These are phyloP conservation scores for Bellardia pandia DNA, from an alignment of 2,888 invertebrate species.

Conservation along the genomic window DNA sequence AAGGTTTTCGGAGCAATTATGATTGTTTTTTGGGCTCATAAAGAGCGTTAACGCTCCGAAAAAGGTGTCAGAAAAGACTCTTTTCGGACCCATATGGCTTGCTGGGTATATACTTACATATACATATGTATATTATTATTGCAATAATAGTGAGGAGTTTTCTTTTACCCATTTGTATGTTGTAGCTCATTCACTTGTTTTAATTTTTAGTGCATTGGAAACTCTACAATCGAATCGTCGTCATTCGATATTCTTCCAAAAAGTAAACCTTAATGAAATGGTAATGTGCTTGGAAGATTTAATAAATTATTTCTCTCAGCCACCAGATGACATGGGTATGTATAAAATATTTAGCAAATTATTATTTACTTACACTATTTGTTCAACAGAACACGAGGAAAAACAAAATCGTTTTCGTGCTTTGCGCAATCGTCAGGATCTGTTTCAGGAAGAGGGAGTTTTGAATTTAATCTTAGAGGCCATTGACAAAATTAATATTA, in stretches of 20 bases:
- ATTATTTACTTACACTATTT: background rate
- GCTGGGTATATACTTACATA: background rate
- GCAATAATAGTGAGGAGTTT: background rate
- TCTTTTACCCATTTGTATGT: background rate
- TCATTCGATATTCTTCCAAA: conserved; percentile 93
- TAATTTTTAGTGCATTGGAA: conserved; percentile 93
- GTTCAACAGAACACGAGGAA: conserved; percentile 96
- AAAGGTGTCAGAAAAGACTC: no score
- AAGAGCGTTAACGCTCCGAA: no score
- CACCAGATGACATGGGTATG: conserved; percentile 98
- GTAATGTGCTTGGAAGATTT: conserved; percentile 99
- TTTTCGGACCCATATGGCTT: no score
- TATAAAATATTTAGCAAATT: background rate
- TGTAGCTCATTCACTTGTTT: background rate
- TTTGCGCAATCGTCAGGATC: conserved; percentile 97
- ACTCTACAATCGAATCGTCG: conserved; percentile 94
- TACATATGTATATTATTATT: background rate
- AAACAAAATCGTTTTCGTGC: conserved; percentile 98
- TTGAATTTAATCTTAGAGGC: conserved; percentile 98
- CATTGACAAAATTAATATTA: conserved; percentile 98
- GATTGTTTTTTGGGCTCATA: no score
- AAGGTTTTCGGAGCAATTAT: no score
- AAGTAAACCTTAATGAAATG: conserved; percentile 98
- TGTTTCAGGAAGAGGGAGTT: conserved; percentile 99
- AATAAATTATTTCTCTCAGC: conserved; percentile 99